phyloP scores from a whole-genome alignment of 2,888 invertebrate genomes.

The Phania funesta region DNA sequence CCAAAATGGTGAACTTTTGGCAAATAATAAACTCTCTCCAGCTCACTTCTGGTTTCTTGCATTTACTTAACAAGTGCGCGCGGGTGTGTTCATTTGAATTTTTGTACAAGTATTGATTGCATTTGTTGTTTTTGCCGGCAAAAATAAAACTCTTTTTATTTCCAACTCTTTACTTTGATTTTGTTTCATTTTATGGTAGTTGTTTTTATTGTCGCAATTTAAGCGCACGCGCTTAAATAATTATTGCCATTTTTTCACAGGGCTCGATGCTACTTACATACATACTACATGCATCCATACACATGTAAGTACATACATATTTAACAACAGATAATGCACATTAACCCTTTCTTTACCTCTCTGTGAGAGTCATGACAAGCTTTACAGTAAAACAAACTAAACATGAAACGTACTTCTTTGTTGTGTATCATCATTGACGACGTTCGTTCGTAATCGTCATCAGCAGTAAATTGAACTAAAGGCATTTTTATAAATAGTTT shows the following conservation, averaged over 20 bases:
- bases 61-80: constrained; percentile 8
- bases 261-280: too few relatives aligned
- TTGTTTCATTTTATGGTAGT: constrained; percentile 21
- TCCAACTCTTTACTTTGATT: constrained; percentile 56
- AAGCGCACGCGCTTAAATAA: constrained; percentile 60
- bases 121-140: constrained; percentile 57
- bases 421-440: constrained; percentile 22
- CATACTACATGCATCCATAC: too few relatives aligned
- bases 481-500: constrained; percentile 36
- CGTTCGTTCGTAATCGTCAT: constrained; percentile 10
- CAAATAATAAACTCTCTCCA: constrained; percentile 31
- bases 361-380: background rate
- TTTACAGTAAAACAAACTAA: background rate
- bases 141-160: constrained; percentile 44
- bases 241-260: too few relatives aligned
- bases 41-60: constrained; percentile 55
- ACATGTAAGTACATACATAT: constrained; percentile 13
- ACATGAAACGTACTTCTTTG: constrained; percentile 44
- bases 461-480: constrained; percentile 36
- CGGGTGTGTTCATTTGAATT: background rate
- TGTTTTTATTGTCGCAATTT: constrained; percentile 25
- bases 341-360: background rate
- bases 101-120: constrained; percentile 50
- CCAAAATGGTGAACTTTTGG: constrained; percentile 33
- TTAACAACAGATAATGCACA: constrained; percentile 58